Percentiles rank a stretch among this genome's conserved stretches.
Evolutionary conservation across 1,140 invertebrate species (phyloP).

Genomic region (Sinonovacula constricta): DNA sequence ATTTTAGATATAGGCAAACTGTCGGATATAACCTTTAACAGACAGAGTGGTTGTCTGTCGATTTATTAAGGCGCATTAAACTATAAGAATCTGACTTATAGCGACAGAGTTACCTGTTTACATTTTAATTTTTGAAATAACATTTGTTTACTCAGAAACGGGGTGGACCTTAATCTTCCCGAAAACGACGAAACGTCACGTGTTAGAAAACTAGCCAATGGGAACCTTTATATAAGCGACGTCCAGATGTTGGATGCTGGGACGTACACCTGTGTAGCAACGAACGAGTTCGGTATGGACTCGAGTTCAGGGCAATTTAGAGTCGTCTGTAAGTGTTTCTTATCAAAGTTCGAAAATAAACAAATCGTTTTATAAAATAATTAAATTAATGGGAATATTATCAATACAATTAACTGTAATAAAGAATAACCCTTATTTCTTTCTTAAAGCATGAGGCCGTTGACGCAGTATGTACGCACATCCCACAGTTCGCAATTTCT

Average conservation of each 20-base stretch:
- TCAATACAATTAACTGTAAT: no score
- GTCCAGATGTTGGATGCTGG: conserved; percentile 61
- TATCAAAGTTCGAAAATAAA: no score
- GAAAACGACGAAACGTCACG: conserved; percentile 28
- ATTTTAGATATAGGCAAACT: no score
- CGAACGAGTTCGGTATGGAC: conserved; percentile 62
- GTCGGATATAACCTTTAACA: no score
- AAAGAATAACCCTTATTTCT: no score
- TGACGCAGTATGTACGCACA: no score
- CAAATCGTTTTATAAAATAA: no score
- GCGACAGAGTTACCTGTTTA: neutral
- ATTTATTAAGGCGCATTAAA: no score
- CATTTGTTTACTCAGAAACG: conserved; percentile 89
- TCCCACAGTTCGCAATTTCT: no score
- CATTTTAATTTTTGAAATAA: neutral
- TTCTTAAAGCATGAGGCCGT: no score
- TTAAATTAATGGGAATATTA: no score
- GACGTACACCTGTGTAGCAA: conserved; percentile 68
- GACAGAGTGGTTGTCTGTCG: no score
- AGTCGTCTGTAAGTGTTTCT: conserved; percentile 67
- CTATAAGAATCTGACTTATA: neutral
- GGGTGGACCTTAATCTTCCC: conserved; percentile 81
- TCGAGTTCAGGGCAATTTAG: conserved; percentile 53
- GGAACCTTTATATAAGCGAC: conserved; percentile 59
- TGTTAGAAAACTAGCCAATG: conserved; percentile 60